Conservation (phyloP, 2,113 vertebrate genomes). For the Pithys albifrons region DNA sequence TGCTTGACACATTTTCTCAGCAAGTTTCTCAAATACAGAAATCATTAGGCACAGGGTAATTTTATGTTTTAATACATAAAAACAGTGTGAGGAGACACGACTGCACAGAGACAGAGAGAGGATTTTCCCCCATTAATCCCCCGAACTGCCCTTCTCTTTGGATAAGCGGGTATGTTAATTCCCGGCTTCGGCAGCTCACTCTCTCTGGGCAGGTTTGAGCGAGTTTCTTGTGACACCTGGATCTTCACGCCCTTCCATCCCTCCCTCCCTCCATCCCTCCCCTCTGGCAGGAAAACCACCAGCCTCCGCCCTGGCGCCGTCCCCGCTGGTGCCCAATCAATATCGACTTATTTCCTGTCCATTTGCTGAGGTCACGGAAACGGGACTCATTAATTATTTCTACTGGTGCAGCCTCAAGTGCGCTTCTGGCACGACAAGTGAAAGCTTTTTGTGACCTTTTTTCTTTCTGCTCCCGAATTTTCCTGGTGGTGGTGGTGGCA, state of each 20-base stretch:
- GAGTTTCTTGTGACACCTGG: constrained; percentile 53
- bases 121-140: background rate
- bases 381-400: constrained; percentile 98
- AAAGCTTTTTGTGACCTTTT: constrained; percentile 85
- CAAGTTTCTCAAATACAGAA: constrained; percentile 35
- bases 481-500: background rate
- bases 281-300: constrained; percentile 90
- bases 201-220: background rate
- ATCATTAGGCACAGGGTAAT: constrained; percentile 26
- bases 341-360: constrained; percentile 98
- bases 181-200: constrained; percentile 47
- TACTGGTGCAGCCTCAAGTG: constrained; percentile 89
- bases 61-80: constrained; percentile 41
- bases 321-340: constrained; percentile 88
- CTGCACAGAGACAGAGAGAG: background rate
- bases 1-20: constrained; percentile 62
- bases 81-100: constrained; percentile 12
- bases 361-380: constrained; percentile 96
- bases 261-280: background rate
- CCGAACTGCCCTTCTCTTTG: background rate
- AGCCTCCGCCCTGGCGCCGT: constrained; percentile 95
- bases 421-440: constrained; percentile 83
- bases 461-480: constrained; percentile 21
- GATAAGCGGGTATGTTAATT: background rate
- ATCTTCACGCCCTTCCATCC: constrained; percentile 31